Conservation (phyloP, 2,888 invertebrate genomes). For the Phasia obesa region DNA sequence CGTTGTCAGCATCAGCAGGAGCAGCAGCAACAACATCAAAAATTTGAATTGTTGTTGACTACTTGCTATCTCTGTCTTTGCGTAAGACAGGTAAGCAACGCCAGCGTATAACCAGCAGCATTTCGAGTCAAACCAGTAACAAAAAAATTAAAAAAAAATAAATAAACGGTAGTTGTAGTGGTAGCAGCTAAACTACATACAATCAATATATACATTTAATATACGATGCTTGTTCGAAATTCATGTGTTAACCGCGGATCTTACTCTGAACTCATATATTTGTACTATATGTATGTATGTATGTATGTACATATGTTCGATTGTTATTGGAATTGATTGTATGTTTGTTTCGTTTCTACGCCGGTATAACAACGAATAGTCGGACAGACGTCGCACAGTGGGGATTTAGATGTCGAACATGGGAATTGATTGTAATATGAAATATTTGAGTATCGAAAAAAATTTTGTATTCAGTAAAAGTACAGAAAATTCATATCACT, state of each 20-base stretch:
- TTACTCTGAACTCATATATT: slow-evolving; percentile 1
- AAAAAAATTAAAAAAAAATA: slow-evolving; percentile 36
- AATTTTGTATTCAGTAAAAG: no score
- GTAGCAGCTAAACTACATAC: slow-evolving; percentile 75
- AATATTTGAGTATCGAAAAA: no score
- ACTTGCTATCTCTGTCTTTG: slow-evolving; percentile 76
- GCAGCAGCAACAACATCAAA: slow-evolving; percentile 49
- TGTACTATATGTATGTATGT: neutral
- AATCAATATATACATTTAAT: slow-evolving; percentile 12
- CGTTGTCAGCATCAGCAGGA: slow-evolving; percentile 39
- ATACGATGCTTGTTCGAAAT: slow-evolving; percentile 8
- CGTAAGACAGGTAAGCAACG: slow-evolving; percentile 80
- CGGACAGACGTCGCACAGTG: neutral
- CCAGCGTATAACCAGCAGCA: slow-evolving; percentile 74
- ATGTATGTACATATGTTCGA: neutral
- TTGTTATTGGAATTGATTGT: slow-evolving; percentile 12
- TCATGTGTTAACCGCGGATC: slow-evolving; percentile 2
- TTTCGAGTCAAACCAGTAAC: slow-evolving; percentile 70
- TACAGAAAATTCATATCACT: no score
- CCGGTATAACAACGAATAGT: slow-evolving; percentile 47
- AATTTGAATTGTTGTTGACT: slow-evolving; percentile 61
- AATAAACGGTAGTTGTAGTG: slow-evolving; percentile 77
- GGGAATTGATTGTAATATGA: no score
- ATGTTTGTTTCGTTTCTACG: slow-evolving; percentile 36
- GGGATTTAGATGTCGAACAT: no score